phyloP scores from a whole-genome alignment of 2,888 invertebrate genomes.

The Tipula confusa region DNA sequence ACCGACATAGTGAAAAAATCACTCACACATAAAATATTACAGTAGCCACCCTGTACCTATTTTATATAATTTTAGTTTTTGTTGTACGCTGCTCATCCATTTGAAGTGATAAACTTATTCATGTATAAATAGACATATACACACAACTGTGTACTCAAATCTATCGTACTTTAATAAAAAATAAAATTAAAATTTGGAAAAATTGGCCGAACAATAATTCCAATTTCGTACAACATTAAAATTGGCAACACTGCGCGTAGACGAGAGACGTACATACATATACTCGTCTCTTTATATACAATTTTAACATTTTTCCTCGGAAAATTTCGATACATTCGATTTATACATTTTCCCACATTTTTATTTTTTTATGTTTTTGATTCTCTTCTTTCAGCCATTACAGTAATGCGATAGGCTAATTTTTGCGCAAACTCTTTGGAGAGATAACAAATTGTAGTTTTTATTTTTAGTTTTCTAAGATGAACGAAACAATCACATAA shows the following conservation, averaged over 20 bases:
- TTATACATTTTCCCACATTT: neutral
- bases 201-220: neutral
- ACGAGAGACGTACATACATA: neutral
- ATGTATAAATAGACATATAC: neutral
- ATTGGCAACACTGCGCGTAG: neutral
- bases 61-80: neutral
- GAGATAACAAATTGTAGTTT: neutral
- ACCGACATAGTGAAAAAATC: neutral
- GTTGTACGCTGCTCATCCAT: neutral
- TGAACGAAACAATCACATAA: conserved; percentile 21
- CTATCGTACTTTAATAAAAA: neutral
- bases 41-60: neutral
- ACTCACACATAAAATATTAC: neutral
- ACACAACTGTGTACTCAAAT: neutral
- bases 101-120: neutral
- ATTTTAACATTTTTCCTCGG: neutral
- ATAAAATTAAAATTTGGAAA: neutral
- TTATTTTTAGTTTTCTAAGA: neutral
- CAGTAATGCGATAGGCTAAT: conserved; percentile 29
- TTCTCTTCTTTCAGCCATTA: conserved; percentile 29
- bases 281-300: too few species aligned
- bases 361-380: neutral
- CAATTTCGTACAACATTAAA: neutral
- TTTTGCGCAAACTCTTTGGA: conserved; percentile 27
- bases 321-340: neutral